Evolutionary conservation across 1,140 invertebrate species (phyloP).

Genomic region (Fopius arisanus): DNA sequence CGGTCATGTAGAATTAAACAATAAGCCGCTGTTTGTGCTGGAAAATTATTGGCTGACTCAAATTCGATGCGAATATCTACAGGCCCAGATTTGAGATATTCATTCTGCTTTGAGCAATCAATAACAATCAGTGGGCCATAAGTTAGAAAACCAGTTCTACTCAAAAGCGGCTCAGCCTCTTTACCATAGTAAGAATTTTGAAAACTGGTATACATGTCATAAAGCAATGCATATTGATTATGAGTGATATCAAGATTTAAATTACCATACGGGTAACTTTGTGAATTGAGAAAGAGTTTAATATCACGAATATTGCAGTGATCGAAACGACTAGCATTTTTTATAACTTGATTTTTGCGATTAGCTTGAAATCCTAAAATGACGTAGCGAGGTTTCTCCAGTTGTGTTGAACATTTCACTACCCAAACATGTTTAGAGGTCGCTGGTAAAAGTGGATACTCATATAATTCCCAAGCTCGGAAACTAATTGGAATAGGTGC

Average conservation of each 20-base stretch:
- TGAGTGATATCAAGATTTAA: background rate
- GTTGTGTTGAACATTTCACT: too few species aligned
- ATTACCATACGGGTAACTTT: background rate
- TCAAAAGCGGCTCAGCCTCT: too few species aligned
- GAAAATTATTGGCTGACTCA: conserved; percentile 34
- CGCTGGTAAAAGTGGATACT: too few species aligned
- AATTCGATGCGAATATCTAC: conserved; percentile 44
- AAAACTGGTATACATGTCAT: too few species aligned
- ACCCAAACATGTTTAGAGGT: too few species aligned
- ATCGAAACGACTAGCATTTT: too few species aligned
- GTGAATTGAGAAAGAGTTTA: background rate
- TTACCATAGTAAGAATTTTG: too few species aligned
- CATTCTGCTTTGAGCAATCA: conserved; percentile 44
- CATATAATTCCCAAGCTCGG: too few species aligned
- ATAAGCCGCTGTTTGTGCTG: conserved; percentile 38
- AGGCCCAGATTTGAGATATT: conserved; percentile 34
- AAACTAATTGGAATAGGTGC: background rate
- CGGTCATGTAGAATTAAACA: conserved; percentile 45
- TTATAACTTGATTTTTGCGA: too few species aligned
- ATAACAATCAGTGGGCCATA: conserved; percentile 34
- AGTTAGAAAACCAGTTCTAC: conserved; percentile 22
- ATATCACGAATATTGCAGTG: background rate
- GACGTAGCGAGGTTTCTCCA: too few species aligned
- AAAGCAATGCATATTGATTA: conserved; percentile 19
- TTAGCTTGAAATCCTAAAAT: too few species aligned